These are phyloP conservation scores for Psittacula echo DNA, from an alignment of 2,797 vertebrate species.

Conservation along the genomic window DNA sequence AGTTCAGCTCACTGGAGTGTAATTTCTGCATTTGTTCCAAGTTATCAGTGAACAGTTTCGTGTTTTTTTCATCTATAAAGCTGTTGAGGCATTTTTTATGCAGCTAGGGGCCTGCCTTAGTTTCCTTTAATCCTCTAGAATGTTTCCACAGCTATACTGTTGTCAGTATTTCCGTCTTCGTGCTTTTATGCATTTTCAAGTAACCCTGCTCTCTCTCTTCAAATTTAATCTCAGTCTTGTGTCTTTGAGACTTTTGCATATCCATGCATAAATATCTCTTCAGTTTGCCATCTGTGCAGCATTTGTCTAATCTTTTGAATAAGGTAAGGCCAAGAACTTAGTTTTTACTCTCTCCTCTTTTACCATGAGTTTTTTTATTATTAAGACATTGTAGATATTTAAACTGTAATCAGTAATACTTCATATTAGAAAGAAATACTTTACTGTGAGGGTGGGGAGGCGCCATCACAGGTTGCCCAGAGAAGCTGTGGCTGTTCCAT, in stretches of 20 bases:
- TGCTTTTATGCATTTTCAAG: not conserved
- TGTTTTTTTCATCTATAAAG: not conserved
- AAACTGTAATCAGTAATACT: slow-evolving; percentile 15
- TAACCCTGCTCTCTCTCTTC: not conserved
- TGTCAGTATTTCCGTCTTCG: not conserved
- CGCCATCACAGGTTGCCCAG: not conserved
- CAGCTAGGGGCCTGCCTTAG: not conserved
- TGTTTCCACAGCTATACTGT: not conserved
- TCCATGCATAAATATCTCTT: slow-evolving; percentile 13
- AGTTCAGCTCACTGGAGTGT: not conserved
- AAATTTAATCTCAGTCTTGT: slow-evolving; percentile 7
- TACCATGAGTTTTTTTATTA: not conserved
- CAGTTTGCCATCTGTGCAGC: slow-evolving; percentile 8
- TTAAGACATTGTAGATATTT: slow-evolving; percentile 11
- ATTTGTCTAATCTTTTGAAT: slow-evolving; percentile 35
- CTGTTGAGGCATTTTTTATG: not conserved
- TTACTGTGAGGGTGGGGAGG: not conserved
- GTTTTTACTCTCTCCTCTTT: not conserved
- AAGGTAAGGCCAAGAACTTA: slow-evolving; percentile 17
- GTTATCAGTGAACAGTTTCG: not conserved
- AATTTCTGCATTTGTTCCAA: not conserved
- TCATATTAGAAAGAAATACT: not conserved
- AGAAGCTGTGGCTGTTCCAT: not conserved
- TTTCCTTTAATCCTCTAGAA: not conserved
- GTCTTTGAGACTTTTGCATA: not conserved